These are phyloP conservation scores for Liparis tanakae DNA, from an alignment of 2,797 vertebrate species.

Conservation along the genomic window DNA sequence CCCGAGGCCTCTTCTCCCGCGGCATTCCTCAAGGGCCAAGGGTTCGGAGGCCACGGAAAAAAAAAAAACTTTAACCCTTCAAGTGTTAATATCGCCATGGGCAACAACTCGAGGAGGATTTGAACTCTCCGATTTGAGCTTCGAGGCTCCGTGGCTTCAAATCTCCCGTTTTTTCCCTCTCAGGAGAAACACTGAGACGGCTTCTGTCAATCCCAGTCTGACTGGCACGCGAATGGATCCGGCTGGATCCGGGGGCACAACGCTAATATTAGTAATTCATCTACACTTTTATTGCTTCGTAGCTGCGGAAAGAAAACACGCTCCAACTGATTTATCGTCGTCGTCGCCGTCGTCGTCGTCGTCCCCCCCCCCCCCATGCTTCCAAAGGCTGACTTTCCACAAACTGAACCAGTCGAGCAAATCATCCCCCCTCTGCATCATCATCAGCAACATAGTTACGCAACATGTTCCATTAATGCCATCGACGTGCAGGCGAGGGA, in stretches of 20 bases:
- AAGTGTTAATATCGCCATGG: conserved; percentile 40
- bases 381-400: conserved; percentile 19
- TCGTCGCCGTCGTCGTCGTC: no score
- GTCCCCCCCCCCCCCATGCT: not conserved
- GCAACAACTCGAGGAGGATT: conserved; percentile 30
- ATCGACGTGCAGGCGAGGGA: conserved; percentile 20
- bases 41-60: conserved; percentile 19
- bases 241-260: conserved; percentile 40
- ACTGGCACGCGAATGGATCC: conserved; percentile 29
- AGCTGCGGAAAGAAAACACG: conserved; percentile 20
- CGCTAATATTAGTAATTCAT: conserved; percentile 54
- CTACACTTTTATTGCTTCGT: conserved; percentile 18
- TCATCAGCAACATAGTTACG: conserved; percentile 20
- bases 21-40: conserved; percentile 31
- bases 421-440: conserved; percentile 21
- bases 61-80: conserved; percentile 29
- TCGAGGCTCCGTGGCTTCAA: conserved; percentile 26
- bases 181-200: conserved; percentile 13
- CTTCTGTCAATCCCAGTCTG: conserved; percentile 17
- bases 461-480: conserved; percentile 28
- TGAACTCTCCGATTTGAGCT: conserved; percentile 43
- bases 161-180: conserved; percentile 9
- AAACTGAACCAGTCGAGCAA: conserved; percentile 14
- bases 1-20: not conserved
- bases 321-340: no score